Conservation (phyloP, 2,113 vertebrate genomes). For the Bubo blakistoni region DNA sequence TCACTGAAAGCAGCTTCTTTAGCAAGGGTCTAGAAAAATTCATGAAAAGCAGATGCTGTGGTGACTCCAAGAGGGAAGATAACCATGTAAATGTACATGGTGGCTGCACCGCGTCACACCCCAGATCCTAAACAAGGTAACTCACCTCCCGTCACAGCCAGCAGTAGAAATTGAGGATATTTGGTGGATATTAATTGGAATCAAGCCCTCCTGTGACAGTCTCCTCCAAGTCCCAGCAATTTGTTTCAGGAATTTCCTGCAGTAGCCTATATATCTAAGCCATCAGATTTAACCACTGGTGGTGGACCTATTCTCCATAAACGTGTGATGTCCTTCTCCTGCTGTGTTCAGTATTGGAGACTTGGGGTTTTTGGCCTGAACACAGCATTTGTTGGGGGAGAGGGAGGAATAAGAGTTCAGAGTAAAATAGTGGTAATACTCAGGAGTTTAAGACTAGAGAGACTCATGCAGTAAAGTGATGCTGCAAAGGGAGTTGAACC, state of each 20-base stretch:
- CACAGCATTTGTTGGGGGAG: background rate
- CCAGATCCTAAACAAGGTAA: background rate
- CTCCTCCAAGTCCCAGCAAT: background rate
- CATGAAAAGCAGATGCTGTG: accelerated
- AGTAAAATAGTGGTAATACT: background rate
- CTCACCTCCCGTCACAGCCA: background rate
- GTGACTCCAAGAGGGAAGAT: background rate
- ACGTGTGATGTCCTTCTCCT: background rate
- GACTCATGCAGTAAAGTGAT: accelerated
- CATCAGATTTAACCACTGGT: background rate
- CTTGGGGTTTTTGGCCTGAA: background rate
- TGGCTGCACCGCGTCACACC: background rate
- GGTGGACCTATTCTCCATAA: background rate
- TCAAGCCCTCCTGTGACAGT: background rate
- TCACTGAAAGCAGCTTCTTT: background rate
- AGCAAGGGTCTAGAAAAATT: background rate
- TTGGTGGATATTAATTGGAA: background rate
- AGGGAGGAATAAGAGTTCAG: background rate
- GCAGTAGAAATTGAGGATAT: too few species aligned
- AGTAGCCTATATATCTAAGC: accelerated
- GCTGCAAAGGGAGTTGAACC: background rate
- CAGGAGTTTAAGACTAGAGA: background rate
- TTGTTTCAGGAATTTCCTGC: background rate
- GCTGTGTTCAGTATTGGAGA: background rate
- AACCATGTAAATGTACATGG: accelerated